A percentile compares a stretch with the other conserved stretches of the same genome.
Evolutionary conservation across 1,140 invertebrate genomes (phyloP).

Genomic region (Pantala flavescens): DNA sequence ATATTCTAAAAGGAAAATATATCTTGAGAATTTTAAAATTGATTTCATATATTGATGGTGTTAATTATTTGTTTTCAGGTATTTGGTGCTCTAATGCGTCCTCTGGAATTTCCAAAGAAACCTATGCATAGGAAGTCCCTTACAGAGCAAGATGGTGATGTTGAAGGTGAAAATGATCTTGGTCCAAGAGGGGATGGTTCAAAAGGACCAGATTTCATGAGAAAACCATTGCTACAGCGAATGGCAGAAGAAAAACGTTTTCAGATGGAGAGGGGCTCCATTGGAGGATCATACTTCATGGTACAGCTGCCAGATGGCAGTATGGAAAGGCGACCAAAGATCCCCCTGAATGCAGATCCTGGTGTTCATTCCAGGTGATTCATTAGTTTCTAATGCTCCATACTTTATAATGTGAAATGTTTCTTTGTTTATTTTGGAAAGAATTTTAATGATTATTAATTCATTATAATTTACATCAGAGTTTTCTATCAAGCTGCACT

Average conservation of each 20-base stretch:
- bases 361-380: constrained; percentile 68
- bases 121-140: constrained; percentile 37
- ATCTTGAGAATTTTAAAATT: too few species aligned
- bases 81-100: constrained; percentile 90
- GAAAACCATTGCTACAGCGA: constrained; percentile 69
- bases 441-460: too few species aligned
- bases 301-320: constrained; percentile 80
- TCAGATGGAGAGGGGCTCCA: constrained; percentile 77
- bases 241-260: constrained; percentile 85
- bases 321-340: constrained; percentile 75
- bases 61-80: constrained; percentile 38
- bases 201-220: constrained; percentile 48
- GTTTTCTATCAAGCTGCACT: too few species aligned
- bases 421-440: too few species aligned
- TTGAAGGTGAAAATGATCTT: constrained; percentile 25
- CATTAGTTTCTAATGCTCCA: background rate
- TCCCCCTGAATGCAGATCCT: constrained; percentile 75
- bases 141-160: constrained; percentile 18
- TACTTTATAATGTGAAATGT: too few species aligned
- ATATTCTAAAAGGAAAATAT: too few species aligned
- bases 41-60: too few species aligned
- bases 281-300: constrained; percentile 81
- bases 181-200: constrained; percentile 12
- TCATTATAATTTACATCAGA: too few species aligned
- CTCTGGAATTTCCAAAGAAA: constrained; percentile 72